Conservation (phyloP, 2,113 vertebrate genomes). For the Pedetes capensis region DNA sequence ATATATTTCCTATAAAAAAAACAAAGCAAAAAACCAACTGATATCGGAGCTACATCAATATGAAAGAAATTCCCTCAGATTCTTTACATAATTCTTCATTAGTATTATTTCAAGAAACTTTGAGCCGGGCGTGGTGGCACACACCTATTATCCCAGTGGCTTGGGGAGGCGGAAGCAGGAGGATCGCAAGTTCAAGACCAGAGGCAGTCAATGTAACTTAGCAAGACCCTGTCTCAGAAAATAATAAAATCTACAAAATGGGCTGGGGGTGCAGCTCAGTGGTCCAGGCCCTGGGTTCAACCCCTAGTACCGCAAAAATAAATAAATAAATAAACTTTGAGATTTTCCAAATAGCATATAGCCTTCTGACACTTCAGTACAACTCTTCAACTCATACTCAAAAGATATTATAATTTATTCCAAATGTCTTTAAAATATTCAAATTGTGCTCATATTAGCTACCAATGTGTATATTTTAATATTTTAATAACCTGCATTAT, state of each 20-base stretch:
- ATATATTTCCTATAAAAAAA: not conserved
- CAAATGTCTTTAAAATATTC: not conserved
- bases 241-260: too few relatives aligned
- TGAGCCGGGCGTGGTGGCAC: too few relatives aligned
- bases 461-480: not conserved
- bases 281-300: too few relatives aligned
- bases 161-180: too few relatives aligned
- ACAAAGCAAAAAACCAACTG: not conserved
- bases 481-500: not conserved
- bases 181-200: too few relatives aligned
- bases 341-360: not conserved
- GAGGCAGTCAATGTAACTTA: too few relatives aligned
- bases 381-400: not conserved
- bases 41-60: not conserved
- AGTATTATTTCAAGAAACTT: not conserved
- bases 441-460: conserved; percentile 1
- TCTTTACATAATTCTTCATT: not conserved
- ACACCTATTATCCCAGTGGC: too few relatives aligned
- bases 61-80: not conserved
- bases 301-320: too few relatives aligned
- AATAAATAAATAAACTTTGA: too few relatives aligned
- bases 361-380: not conserved
- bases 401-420: not conserved
- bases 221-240: too few relatives aligned
- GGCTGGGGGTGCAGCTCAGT: too few relatives aligned